These are phyloP conservation scores for Xylocopa sonorina DNA, from an alignment of 1,140 invertebrate species.

Conservation along the genomic window DNA sequence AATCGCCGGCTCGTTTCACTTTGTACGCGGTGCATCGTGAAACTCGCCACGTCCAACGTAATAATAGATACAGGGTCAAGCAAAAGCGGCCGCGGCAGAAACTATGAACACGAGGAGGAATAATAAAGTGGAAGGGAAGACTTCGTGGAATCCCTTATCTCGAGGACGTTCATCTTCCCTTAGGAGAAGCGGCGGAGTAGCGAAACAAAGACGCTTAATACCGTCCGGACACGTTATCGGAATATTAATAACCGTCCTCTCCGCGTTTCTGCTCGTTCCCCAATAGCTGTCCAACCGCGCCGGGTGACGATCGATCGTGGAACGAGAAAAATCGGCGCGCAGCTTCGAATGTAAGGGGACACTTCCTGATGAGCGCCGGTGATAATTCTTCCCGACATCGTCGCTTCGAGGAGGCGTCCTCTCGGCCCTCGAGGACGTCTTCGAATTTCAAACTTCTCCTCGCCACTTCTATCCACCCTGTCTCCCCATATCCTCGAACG, in stretches of 20 bases:
- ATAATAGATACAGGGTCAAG: conserved; percentile 39
- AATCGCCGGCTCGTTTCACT: conserved; percentile 13
- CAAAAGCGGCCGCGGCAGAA: conserved; percentile 1
- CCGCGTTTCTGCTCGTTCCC: neutral
- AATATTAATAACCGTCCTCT: conserved; percentile 54
- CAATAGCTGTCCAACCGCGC: neutral
- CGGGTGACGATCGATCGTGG: conserved; percentile 48
- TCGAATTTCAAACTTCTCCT: conserved; percentile 27
- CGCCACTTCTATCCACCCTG: neutral
- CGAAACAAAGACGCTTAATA: conserved; percentile 41
- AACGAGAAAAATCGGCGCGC: conserved; percentile 39
- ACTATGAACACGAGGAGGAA: conserved; percentile 23
- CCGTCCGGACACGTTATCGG: conserved; percentile 45
- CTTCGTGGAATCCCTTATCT: conserved; percentile 56
- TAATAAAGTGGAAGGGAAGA: conserved; percentile 39
- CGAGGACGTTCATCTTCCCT: conserved; percentile 34
- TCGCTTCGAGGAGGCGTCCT: neutral
- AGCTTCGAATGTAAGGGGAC: conserved; percentile 28
- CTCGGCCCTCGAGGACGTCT: neutral
- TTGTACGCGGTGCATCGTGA: conserved; percentile 23
- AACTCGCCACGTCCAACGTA: conserved; percentile 37
- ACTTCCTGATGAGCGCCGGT: conserved; percentile 31
- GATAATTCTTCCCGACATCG: conserved; percentile 42
- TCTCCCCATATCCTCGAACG: neutral
- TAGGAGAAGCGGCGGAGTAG: neutral